Conservation (phyloP, 2,888 invertebrate genomes). For the Choreutis nemorana region DNA sequence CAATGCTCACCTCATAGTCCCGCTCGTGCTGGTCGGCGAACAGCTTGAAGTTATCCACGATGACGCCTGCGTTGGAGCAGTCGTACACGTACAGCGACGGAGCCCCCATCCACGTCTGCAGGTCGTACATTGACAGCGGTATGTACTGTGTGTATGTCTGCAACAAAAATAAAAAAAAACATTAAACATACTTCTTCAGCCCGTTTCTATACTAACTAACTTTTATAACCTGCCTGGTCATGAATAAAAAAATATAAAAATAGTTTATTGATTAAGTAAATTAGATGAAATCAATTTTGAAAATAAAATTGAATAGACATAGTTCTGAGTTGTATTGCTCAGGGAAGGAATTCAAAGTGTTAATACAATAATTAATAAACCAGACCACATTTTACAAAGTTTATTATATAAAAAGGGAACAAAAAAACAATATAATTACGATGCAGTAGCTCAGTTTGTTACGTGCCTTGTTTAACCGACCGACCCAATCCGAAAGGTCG, state of each 20-base stretch:
- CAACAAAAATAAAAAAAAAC: background rate
- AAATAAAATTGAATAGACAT: background rate
- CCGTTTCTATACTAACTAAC: background rate
- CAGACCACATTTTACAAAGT: too few relatives aligned
- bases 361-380: too few relatives aligned
- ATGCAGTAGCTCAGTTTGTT: too few relatives aligned
- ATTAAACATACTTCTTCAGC: background rate
- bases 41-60: slow-evolving; percentile 88
- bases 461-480: too few relatives aligned
- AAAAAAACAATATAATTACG: too few relatives aligned
- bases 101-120: slow-evolving; percentile 99
- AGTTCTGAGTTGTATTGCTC: too few relatives aligned
- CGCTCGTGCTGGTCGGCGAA: slow-evolving; percentile 92
- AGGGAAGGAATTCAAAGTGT: too few relatives aligned
- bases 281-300: background rate
- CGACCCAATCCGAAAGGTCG: too few relatives aligned
- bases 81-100: slow-evolving; percentile 99
- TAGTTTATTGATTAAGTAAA: too few relatives aligned
- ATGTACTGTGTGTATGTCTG: slow-evolving; percentile 99
- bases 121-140: slow-evolving; percentile 96
- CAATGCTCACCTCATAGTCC: slow-evolving; percentile 75
- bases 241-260: too few relatives aligned
- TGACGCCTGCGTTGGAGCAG: slow-evolving; percentile 97
- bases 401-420: too few relatives aligned
- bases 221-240: too few relatives aligned